These are phyloP conservation scores for Shargacucullia verbasci DNA, from an alignment of 2,888 invertebrate species.

Conservation along the genomic window DNA sequence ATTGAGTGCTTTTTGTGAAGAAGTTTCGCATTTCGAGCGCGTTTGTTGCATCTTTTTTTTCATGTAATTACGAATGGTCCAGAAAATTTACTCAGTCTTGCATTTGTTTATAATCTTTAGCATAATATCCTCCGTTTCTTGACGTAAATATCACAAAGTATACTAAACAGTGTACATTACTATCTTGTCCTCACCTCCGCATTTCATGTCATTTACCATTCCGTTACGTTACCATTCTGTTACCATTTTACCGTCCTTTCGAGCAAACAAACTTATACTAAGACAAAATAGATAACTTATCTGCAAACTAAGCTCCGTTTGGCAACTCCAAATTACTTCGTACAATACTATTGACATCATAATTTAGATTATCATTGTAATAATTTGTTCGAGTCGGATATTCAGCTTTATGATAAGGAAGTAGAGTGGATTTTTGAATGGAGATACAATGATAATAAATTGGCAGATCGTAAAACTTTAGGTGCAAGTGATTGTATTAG, in stretches of 20 bases:
- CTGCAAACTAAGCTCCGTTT: slow-evolving; percentile 45
- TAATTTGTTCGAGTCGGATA: slow-evolving; percentile 16
- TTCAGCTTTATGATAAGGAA: slow-evolving; percentile 50
- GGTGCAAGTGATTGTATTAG: slow-evolving; percentile 57
- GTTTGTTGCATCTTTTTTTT: too few species aligned
- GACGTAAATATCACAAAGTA: slow-evolving; percentile 1
- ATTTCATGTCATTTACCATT: slow-evolving; percentile 16
- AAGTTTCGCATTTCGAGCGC: too few species aligned
- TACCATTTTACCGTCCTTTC: slow-evolving; percentile 23
- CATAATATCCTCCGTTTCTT: background rate
- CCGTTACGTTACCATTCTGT: slow-evolving; percentile 13
- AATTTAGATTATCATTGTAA: slow-evolving; percentile 71
- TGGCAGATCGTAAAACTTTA: slow-evolving; percentile 50
- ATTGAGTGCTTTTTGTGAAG: too few species aligned
- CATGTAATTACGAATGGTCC: too few species aligned
- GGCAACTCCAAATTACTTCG: slow-evolving; percentile 51
- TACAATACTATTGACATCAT: slow-evolving; percentile 70
- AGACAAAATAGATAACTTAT: slow-evolving; percentile 48
- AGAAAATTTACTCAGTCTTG: too few species aligned
- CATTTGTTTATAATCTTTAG: too few species aligned
- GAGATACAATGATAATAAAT: slow-evolving; percentile 21
- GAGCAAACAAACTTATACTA: slow-evolving; percentile 36
- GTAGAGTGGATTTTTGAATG: slow-evolving; percentile 53
- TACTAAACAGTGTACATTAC: background rate
- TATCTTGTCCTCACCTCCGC: slow-evolving; percentile 20